phyloP scores from a whole-genome alignment of 2,888 invertebrate species.

The Ormyrus rosae region DNA sequence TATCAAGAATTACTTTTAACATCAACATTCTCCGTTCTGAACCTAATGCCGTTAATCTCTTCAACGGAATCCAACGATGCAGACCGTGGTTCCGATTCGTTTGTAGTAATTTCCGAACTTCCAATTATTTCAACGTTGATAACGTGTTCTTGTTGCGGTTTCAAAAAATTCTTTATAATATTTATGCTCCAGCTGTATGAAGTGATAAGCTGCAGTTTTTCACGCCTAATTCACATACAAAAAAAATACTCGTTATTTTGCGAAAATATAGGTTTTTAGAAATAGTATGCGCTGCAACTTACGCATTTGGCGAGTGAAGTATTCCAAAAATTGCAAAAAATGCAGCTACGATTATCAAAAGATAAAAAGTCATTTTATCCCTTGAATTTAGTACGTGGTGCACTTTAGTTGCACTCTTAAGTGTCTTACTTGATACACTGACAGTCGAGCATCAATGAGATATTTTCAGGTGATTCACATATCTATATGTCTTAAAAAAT shows the following conservation, averaged over 20 bases:
- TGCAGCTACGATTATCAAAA: slow-evolving; percentile 60
- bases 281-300: slow-evolving; percentile 53
- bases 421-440: slow-evolving; percentile 10
- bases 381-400: slow-evolving; percentile 50
- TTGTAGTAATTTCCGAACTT: neutral
- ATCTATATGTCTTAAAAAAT: slow-evolving; percentile 17
- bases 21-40: neutral
- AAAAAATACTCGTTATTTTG: neutral
- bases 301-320: slow-evolving; percentile 60
- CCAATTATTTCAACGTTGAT: neutral
- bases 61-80: slow-evolving; percentile 20
- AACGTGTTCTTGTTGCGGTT: neutral
- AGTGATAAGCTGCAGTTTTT: slow-evolving; percentile 42
- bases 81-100: neutral
- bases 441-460: slow-evolving; percentile 36
- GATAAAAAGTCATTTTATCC: slow-evolving; percentile 63
- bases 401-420: slow-evolving; percentile 36
- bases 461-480: slow-evolving; percentile 37
- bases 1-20: too few relatives aligned
- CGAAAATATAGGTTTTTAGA: too few relatives aligned
- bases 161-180: slow-evolving; percentile 5
- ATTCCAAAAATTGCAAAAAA: slow-evolving; percentile 66
- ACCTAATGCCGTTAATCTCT: slow-evolving; percentile 29
- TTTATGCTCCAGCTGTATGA: slow-evolving; percentile 20
- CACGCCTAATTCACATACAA: slow-evolving; percentile 34